Conservation (phyloP, 2,888 invertebrate genomes). For the Agapetus fuscipes region DNA sequence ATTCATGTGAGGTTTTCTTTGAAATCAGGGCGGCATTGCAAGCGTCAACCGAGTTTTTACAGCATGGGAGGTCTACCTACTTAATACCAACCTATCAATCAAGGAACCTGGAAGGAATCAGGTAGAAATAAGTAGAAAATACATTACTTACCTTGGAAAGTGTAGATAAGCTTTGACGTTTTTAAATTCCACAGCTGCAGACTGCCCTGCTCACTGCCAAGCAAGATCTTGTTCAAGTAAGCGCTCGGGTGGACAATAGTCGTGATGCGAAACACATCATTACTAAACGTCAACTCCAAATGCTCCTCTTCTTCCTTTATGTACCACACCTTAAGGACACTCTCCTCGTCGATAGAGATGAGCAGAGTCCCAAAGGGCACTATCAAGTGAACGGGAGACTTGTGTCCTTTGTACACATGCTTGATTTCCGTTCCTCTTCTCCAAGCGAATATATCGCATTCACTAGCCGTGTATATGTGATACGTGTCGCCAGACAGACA, state of each 20-base stretch:
- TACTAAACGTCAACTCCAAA: conserved; percentile 58
- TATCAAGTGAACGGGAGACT: conserved; percentile 59
- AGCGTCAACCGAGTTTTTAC: too few species aligned
- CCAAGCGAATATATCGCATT: conserved; percentile 77
- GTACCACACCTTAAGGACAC: conserved; percentile 75
- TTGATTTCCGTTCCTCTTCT: conserved; percentile 75
- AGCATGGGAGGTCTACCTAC: too few species aligned
- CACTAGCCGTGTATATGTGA: conserved; percentile 71
- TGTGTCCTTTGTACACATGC: conserved; percentile 71
- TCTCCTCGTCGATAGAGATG: conserved; percentile 72
- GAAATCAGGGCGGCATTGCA: too few species aligned
- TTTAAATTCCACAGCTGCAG: conserved; percentile 88
- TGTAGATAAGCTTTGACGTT: conserved; percentile 62
- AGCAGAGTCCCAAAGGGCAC: conserved; percentile 82
- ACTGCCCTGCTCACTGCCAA: conserved; percentile 77
- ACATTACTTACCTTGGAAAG: conserved; percentile 65
- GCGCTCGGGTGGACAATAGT: conserved; percentile 87
- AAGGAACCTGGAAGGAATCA: too few species aligned
- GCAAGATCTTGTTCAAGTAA: conserved; percentile 86
- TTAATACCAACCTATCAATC: too few species aligned
- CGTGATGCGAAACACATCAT: conserved; percentile 64
- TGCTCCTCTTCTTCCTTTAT: conserved; percentile 62
- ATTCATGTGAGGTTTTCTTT: too few species aligned
- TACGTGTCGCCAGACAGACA: conserved; percentile 66
- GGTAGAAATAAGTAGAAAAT: too few species aligned